Conservation (phyloP, 1,140 invertebrate genomes). For the Aphidius gifuensis region DNA sequence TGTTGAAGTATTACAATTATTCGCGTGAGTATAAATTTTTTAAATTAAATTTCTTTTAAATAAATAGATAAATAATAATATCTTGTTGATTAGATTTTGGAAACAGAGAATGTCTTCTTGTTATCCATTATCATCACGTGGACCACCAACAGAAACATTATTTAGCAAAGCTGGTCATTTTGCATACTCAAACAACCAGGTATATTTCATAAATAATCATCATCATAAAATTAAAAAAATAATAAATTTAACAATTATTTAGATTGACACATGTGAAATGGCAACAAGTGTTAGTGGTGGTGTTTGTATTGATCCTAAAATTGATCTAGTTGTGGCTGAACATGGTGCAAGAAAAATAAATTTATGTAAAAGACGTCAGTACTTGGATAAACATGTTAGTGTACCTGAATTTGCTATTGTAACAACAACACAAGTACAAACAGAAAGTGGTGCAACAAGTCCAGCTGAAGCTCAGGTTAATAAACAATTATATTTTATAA, state of each 20-base stretch:
- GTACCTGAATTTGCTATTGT: slow-evolving; percentile 26
- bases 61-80: background rate
- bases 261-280: slow-evolving; percentile 30
- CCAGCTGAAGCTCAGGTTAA: slow-evolving; percentile 31
- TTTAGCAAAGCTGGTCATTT: slow-evolving; percentile 22
- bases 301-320: slow-evolving; percentile 3
- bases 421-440: slow-evolving; percentile 36
- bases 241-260: no score
- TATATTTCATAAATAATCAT: background rate
- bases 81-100: background rate
- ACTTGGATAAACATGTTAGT: slow-evolving; percentile 36
- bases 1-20: slow-evolving; percentile 33
- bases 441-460: slow-evolving; percentile 28
- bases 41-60: no score
- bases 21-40: slow-evolving; percentile 34
- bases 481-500: background rate
- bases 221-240: no score
- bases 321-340: slow-evolving; percentile 8
- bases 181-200: slow-evolving; percentile 19
- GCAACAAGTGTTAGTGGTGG: slow-evolving; percentile 38
- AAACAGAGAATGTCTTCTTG: background rate
- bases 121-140: background rate
- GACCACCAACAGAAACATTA: slow-evolving; percentile 25
- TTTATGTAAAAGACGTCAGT: slow-evolving; percentile 33
- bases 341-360: slow-evolving; percentile 34